These are phyloP conservation scores for Halcyon chelicuti DNA, from an alignment of 2,797 vertebrate genomes.

Conservation along the genomic window DNA sequence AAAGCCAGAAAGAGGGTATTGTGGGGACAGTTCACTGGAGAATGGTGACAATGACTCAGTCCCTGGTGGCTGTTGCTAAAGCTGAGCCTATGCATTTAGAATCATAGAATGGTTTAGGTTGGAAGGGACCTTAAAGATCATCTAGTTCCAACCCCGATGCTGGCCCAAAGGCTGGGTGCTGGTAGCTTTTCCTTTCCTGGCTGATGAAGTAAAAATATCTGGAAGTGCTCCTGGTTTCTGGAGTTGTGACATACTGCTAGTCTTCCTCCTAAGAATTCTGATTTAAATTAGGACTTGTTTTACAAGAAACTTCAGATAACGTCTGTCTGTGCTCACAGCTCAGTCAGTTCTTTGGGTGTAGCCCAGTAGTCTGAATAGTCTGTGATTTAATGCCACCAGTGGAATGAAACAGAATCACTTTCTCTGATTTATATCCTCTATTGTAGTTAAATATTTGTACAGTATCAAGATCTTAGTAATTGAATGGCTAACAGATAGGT, in stretches of 20 bases:
- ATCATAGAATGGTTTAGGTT: too few relatives aligned
- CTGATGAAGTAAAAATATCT: neutral
- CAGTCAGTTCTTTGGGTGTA: conserved; percentile 32
- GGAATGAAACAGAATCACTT: conserved; percentile 54
- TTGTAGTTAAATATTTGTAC: conserved; percentile 65
- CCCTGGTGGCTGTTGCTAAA: neutral
- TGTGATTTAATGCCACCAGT: conserved; percentile 48
- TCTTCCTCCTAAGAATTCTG: neutral
- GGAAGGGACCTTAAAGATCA: too few relatives aligned
- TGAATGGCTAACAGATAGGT: conserved; percentile 60
- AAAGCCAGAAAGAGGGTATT: neutral
- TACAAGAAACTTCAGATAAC: conserved; percentile 8
- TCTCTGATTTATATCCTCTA: conserved; percentile 44
- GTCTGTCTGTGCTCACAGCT: neutral
- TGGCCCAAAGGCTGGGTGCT: neutral
- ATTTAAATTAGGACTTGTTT: neutral
- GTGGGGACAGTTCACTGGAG: too few relatives aligned
- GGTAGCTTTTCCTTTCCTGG: neutral
- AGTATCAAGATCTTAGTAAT: conserved; percentile 59
- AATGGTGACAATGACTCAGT: neutral
- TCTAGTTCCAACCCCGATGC: too few relatives aligned
- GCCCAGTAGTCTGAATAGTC: conserved; percentile 18
- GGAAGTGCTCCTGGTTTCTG: neutral
- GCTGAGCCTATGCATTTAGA: neutral
- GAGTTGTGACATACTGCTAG: neutral